Percentiles rank a stretch among this genome's conserved stretches.
phyloP scores from a whole-genome alignment of 1,140 invertebrate species.

The Megalopta genalis region DNA sequence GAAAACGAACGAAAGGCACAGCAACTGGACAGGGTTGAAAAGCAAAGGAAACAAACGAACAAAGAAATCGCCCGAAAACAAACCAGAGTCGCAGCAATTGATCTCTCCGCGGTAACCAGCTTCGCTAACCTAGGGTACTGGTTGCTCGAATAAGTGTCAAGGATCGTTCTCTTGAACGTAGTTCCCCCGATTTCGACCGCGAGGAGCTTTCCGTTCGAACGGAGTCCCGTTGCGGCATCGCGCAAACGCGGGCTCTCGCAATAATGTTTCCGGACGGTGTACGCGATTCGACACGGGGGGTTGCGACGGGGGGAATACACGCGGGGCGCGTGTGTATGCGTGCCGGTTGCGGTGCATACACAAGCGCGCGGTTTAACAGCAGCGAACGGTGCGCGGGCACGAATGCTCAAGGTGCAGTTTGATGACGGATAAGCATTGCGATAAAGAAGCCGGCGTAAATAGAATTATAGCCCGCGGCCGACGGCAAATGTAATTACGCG shows the following conservation, averaged over 20 bases:
- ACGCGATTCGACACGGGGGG: not conserved
- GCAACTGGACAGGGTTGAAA: too few species aligned
- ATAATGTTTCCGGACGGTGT: not conserved
- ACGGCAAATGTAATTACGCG: too few species aligned
- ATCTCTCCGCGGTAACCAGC: not conserved
- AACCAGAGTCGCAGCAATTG: too few species aligned
- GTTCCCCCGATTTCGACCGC: not conserved
- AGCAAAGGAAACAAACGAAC: too few species aligned
- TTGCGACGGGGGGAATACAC: not conserved
- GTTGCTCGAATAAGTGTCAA: too few species aligned
- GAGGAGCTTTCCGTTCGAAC: not conserved
- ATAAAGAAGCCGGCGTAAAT: constrained; percentile 43
- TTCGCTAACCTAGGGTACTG: too few species aligned
- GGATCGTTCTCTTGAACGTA: not conserved
- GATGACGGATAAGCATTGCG: constrained; percentile 43
- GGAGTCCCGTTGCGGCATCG: too few species aligned
- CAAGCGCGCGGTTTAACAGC: not conserved
- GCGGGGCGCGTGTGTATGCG: too few species aligned
- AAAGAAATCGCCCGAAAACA: too few species aligned
- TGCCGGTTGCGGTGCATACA: not conserved
- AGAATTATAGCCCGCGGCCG: constrained; percentile 9
- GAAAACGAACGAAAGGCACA: too few species aligned
- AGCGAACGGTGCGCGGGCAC: not conserved
- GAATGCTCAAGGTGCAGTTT: constrained; percentile 31
- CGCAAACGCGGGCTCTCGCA: not conserved